phyloP scores from a whole-genome alignment of 2,888 invertebrate species.

The Nomada goodeniana region DNA sequence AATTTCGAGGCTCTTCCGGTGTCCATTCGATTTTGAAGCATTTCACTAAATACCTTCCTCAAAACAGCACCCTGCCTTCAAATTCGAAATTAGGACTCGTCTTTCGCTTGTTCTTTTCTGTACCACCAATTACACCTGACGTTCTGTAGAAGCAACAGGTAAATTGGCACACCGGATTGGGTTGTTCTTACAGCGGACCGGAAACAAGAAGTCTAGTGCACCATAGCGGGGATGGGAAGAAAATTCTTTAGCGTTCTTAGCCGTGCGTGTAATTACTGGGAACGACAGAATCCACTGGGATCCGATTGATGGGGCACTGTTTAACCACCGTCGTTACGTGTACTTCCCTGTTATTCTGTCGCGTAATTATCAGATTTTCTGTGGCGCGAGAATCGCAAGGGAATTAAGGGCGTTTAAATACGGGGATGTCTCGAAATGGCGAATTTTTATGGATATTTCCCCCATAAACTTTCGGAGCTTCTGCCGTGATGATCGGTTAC shows the following conservation, averaged over 20 bases:
- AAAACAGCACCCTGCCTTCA: too few species aligned
- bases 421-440: background rate
- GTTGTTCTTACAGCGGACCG: too few species aligned
- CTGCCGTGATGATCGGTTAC: too few species aligned
- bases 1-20: too few species aligned
- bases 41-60: too few species aligned
- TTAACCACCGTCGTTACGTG: conserved; percentile 3
- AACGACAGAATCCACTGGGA: background rate
- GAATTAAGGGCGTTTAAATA: background rate
- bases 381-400: background rate
- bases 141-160: too few species aligned
- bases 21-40: too few species aligned
- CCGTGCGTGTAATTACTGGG: conserved; percentile 1
- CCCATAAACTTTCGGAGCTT: background rate
- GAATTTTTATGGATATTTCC: background rate
- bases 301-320: background rate
- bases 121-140: too few species aligned
- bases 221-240: background rate
- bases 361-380: background rate
- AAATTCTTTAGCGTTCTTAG: background rate
- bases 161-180: too few species aligned
- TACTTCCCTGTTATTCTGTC: background rate
- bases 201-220: too few species aligned
- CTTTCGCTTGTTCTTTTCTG: too few species aligned
- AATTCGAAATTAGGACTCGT: too few species aligned